phyloP scores from a whole-genome alignment of 2,888 invertebrate genomes.

The Alloplasta piceator region DNA sequence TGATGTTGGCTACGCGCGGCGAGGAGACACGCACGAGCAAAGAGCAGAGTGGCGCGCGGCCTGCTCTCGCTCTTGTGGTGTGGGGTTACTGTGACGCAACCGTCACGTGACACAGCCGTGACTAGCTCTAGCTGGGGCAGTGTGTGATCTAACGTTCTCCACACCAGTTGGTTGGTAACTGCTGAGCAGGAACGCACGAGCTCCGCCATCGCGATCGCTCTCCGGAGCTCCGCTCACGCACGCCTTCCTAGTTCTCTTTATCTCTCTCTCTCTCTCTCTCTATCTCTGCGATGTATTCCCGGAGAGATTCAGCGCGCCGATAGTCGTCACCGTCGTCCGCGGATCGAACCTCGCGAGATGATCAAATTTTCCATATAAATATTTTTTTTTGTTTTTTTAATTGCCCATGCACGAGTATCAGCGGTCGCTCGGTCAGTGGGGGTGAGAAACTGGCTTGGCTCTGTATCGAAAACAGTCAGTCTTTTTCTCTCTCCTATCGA shows the following conservation, averaged over 20 bases:
- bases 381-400: neutral
- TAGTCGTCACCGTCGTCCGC: too few species aligned
- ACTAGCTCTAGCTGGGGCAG: constrained; percentile 79
- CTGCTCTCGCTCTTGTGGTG: constrained; percentile 68
- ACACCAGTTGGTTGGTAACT: constrained; percentile 76
- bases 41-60: constrained; percentile 14
- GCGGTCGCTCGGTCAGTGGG: constrained; percentile 84
- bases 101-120: constrained; percentile 82
- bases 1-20: constrained; percentile 58
- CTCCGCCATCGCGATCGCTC: constrained; percentile 19
- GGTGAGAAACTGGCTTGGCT: constrained; percentile 89
- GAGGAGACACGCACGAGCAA: constrained; percentile 25
- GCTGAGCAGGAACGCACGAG: constrained; percentile 54
- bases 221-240: constrained; percentile 2
- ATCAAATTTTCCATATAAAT: too few species aligned
- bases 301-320: constrained; percentile 27
- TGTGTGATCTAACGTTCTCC: constrained; percentile 82
- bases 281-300: constrained; percentile 25
- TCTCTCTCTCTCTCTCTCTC: constrained; percentile 2
- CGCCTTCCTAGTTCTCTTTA: constrained; percentile 28
- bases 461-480: constrained; percentile 86
- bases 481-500: constrained; percentile 92
- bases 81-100: constrained; percentile 82
- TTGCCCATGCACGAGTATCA: too few species aligned
- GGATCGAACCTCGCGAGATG: too few species aligned